Percentiles rank a stretch among this genome's conserved stretches.
Evolutionary conservation across 2,113 vertebrate genomes (phyloP).

Genomic region (Dasyornis broadbenti): DNA sequence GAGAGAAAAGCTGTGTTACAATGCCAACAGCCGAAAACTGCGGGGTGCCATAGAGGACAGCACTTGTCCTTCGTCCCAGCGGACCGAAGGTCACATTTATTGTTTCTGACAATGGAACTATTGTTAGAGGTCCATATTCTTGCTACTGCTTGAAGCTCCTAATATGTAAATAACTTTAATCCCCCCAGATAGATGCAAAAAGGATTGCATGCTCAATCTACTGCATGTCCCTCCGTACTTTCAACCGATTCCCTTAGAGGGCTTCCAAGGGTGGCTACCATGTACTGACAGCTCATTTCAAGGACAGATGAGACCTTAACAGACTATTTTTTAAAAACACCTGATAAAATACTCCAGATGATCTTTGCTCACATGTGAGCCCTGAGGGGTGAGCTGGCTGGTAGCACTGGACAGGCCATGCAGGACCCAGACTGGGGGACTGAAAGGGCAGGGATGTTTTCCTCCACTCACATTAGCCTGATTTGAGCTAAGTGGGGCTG

Average conservation of each 20-base stretch:
- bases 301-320: background rate
- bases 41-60: fast-evolving
- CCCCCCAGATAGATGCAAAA: background rate
- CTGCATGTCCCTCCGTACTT: background rate
- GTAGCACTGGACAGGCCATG: background rate
- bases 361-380: background rate
- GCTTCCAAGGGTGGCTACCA: background rate
- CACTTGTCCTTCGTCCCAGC: fast-evolving
- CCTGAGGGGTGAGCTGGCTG: background rate
- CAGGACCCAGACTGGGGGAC: background rate
- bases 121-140: background rate
- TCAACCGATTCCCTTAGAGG: background rate
- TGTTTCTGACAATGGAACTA: background rate
- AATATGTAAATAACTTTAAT: background rate
- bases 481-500: background rate
- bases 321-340: background rate
- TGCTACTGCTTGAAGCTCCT: background rate
- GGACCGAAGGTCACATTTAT: background rate
- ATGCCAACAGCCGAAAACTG: fast-evolving
- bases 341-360: background rate
- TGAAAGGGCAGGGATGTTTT: background rate
- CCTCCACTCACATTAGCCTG: background rate
- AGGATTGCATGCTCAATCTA: fast-evolving
- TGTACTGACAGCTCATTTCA: background rate
- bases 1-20: background rate